These are phyloP conservation scores for Sinohyriopsis cumingii DNA, from an alignment of 2,888 invertebrate genomes.

Conservation along the genomic window DNA sequence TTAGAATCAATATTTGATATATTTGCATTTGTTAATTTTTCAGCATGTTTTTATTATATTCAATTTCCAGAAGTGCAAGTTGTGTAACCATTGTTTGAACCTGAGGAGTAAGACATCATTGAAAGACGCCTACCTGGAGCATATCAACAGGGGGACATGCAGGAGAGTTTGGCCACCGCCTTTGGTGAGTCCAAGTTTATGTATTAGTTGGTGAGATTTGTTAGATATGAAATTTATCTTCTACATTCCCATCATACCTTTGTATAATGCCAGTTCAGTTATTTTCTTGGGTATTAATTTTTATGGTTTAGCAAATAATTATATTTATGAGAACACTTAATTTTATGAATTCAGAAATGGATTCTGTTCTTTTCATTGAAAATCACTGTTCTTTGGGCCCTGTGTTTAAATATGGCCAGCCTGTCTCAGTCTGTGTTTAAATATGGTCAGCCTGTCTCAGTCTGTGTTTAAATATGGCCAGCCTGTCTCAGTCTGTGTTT, in stretches of 20 bases:
- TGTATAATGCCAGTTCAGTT: background rate
- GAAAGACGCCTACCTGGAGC: constrained; percentile 84
- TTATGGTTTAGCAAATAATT: background rate
- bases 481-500: too few relatives aligned
- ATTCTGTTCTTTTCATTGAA: too few relatives aligned
- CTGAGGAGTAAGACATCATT: constrained; percentile 77
- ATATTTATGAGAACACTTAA: too few relatives aligned
- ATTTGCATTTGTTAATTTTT: background rate
- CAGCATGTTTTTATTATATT: background rate
- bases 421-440: too few relatives aligned
- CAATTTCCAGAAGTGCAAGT: constrained; percentile 76
- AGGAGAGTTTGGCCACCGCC: constrained; percentile 85
- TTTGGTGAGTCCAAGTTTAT: constrained; percentile 41
- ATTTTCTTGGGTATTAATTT: background rate
- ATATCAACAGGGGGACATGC: constrained; percentile 85
- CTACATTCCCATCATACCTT: background rate
- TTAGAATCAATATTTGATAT: background rate
- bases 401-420: too few relatives aligned
- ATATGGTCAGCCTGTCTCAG: too few relatives aligned
- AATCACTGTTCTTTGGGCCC: too few relatives aligned
- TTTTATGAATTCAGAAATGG: too few relatives aligned
- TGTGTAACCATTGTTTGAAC: constrained; percentile 86
- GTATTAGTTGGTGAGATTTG: background rate
- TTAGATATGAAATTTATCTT: background rate
- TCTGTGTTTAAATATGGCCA: too few relatives aligned